Conservation (phyloP, 2,888 invertebrate species). For the Congeria kusceri region DNA sequence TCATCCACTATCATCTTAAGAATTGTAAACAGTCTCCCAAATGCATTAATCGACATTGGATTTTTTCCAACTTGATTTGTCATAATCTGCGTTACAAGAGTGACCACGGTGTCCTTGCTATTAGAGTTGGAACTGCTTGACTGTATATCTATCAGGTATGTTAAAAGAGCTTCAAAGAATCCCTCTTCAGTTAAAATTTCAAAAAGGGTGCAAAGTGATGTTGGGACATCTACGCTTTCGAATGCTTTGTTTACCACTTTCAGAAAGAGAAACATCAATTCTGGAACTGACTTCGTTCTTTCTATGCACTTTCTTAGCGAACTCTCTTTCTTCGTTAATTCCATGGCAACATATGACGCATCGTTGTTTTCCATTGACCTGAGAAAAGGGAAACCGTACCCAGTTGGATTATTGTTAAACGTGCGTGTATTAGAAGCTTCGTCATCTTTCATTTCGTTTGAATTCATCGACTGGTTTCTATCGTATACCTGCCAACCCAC, state of each 20-base stretch:
- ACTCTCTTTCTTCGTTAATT: background rate
- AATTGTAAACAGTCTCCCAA: background rate
- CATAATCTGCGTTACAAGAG: background rate
- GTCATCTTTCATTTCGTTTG: no score
- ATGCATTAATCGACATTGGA: background rate
- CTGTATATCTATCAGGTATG: background rate
- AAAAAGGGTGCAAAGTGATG: background rate
- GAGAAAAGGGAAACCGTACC: conserved; percentile 2
- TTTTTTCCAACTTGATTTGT: background rate
- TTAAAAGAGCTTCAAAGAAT: background rate
- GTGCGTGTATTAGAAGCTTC: no score
- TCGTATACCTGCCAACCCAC: no score
- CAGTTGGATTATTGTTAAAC: no score
- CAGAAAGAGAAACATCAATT: background rate
- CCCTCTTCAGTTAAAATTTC: background rate
- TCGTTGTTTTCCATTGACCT: background rate
- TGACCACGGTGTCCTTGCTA: background rate
- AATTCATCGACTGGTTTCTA: no score
- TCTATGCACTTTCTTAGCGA: background rate
- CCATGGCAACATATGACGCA: background rate
- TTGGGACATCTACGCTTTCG: background rate
- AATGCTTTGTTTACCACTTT: background rate
- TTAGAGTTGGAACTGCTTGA: background rate
- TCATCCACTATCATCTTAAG: background rate
- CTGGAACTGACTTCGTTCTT: background rate